phyloP scores from a whole-genome alignment of 2,797 vertebrate species.

The Acrossocheilus wenchowensis region DNA sequence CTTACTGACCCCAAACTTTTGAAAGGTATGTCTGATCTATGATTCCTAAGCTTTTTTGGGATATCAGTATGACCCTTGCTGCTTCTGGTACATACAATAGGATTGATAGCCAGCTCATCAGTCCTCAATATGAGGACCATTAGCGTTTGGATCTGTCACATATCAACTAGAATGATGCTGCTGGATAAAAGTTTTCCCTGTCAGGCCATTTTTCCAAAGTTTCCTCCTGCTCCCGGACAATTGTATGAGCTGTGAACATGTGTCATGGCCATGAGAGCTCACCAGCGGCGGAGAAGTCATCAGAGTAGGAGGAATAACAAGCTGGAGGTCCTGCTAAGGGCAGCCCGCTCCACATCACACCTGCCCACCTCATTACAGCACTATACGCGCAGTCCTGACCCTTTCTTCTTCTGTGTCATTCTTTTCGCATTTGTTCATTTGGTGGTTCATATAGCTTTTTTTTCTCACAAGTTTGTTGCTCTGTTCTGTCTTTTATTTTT shows the following conservation, averaged over 20 bases:
- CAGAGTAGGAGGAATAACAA: slow-evolving; percentile 68
- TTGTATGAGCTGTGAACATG: slow-evolving; percentile 44
- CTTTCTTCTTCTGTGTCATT: slow-evolving; percentile 54
- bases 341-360: slow-evolving; percentile 64
- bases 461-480: not conserved
- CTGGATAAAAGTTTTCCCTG: slow-evolving; percentile 30
- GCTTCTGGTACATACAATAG: not conserved
- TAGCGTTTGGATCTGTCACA: not conserved
- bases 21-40: not conserved
- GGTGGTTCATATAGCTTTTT: slow-evolving; percentile 7
- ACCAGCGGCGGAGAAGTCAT: slow-evolving; percentile 60
- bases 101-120: slow-evolving; percentile 8
- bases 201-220: slow-evolving; percentile 34
- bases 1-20: not conserved
- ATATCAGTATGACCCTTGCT: not conserved
- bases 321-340: slow-evolving; percentile 61
- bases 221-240: slow-evolving; percentile 20
- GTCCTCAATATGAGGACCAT: slow-evolving; percentile 5
- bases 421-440: slow-evolving; percentile 47
- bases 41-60: not conserved
- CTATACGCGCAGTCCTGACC: slow-evolving; percentile 62
- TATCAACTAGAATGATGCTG: slow-evolving; percentile 6
- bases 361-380: slow-evolving; percentile 75
- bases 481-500: slow-evolving; percentile 21
- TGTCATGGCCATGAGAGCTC: slow-evolving; percentile 56